Evolutionary conservation across 2,797 vertebrate species (phyloP).

Genomic region (Enteromius radiatus): DNA sequence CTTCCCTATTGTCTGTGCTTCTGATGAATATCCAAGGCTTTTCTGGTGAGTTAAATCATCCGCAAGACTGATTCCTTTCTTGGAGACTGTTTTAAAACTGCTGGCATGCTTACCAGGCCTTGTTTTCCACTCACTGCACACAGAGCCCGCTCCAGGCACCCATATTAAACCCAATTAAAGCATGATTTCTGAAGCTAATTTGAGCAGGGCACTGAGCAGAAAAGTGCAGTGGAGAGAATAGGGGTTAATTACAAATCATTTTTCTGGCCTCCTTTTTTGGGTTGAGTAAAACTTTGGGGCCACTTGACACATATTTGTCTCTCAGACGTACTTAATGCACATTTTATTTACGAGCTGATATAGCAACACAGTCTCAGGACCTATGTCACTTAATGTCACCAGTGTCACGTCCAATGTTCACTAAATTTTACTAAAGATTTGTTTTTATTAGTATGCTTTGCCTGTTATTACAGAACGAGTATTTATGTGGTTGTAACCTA

Average conservation of each 20-base stretch:
- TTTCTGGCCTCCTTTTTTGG: neutral
- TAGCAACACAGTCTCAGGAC: too few relatives aligned
- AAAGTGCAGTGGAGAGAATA: neutral
- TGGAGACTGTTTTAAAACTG: constrained; percentile 71
- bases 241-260: neutral
- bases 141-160: constrained; percentile 47
- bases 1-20: constrained; percentile 46
- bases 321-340: neutral
- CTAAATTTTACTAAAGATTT: too few relatives aligned
- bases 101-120: constrained; percentile 56
- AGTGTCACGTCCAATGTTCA: too few relatives aligned
- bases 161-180: constrained; percentile 48
- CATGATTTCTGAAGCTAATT: constrained; percentile 14
- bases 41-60: constrained; percentile 57
- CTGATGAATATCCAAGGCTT: constrained; percentile 50
- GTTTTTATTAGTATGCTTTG: too few relatives aligned
- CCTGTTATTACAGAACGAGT: too few relatives aligned
- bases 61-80: constrained; percentile 54
- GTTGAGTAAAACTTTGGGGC: neutral
- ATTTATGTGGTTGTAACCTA: too few relatives aligned
- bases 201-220: neutral
- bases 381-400: too few relatives aligned
- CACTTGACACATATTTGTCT: neutral
- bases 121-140: constrained; percentile 37
- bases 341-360: neutral